A percentile compares a stretch with the other conserved stretches of the same genome.
Conservation (phyloP, 2,888 invertebrate genomes). For the Xestia c-nigrum region DNA sequence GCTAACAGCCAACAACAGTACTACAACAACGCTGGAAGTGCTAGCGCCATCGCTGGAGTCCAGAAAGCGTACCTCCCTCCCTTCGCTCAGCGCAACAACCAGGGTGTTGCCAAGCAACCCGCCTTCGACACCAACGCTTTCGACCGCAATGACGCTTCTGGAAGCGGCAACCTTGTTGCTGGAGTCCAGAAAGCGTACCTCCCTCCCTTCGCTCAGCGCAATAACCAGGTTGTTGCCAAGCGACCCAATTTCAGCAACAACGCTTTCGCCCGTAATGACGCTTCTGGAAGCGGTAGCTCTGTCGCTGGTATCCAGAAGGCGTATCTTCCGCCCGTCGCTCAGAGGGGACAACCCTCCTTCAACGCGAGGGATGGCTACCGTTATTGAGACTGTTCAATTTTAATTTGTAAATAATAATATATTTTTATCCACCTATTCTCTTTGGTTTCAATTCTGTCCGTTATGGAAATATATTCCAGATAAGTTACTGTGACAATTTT, state of each 20-base stretch:
- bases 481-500: not conserved
- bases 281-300: constrained; percentile 61
- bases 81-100: constrained; percentile 19
- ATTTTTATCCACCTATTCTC: constrained; percentile 25
- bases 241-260: constrained; percentile 32
- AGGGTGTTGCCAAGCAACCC: constrained; percentile 44
- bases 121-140: constrained; percentile 67
- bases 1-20: constrained; percentile 63
- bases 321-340: constrained; percentile 29
- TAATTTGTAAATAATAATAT: constrained; percentile 59
- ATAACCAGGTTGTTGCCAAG: constrained; percentile 39
- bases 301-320: constrained; percentile 31
- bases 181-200: constrained; percentile 74
- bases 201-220: constrained; percentile 70
- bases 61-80: constrained; percentile 78
- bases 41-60: constrained; percentile 20
- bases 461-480: not conserved
- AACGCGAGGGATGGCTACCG: constrained; percentile 77
- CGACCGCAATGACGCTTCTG: constrained; percentile 72
- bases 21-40: constrained; percentile 55
- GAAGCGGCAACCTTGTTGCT: constrained; percentile 45
- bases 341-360: constrained; percentile 51
- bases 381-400: constrained; percentile 66
- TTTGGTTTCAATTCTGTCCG: not conserved
- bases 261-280: constrained; percentile 67